A percentile compares a stretch with the other conserved stretches of the same genome.
These are phyloP conservation scores for Mythimna impura DNA, from an alignment of 2,888 invertebrate species.

Conservation along the genomic window DNA sequence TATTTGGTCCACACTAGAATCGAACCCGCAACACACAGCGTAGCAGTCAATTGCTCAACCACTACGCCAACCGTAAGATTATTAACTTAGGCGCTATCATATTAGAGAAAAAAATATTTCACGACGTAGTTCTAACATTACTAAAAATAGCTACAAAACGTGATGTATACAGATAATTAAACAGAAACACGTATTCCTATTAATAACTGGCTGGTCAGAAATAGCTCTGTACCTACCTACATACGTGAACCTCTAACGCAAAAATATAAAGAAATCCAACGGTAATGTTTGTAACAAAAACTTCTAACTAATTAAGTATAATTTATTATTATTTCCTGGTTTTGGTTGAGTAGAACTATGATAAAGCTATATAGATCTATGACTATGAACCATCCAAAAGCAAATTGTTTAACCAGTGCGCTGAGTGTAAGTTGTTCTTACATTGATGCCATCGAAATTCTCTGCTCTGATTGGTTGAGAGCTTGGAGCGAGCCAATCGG, in stretches of 20 bases:
- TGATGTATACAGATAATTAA: constrained; percentile 24
- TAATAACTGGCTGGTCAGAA: constrained; percentile 22
- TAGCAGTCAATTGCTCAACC: too few species aligned
- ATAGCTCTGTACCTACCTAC: constrained; percentile 7
- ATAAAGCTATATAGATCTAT: not conserved
- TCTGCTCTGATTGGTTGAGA: too few species aligned
- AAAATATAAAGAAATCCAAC: not conserved
- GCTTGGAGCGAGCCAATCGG: too few species aligned
- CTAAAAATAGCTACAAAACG: constrained; percentile 30
- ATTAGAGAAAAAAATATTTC: constrained; percentile 10
- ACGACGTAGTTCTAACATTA: not conserved
- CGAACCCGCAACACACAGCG: too few species aligned
- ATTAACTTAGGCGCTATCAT: not conserved
- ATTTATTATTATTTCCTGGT: constrained; percentile 28
- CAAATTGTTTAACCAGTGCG: not conserved
- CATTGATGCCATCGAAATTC: too few species aligned
- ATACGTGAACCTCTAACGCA: constrained; percentile 14
- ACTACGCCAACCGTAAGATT: not conserved
- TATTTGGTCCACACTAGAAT: too few species aligned
- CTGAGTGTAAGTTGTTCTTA: too few species aligned
- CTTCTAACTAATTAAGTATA: not conserved
- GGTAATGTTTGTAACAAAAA: constrained; percentile 28
- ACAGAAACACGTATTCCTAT: constrained; percentile 31
- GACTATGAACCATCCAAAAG: not conserved
- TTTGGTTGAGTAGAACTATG: not conserved